phyloP scores from a whole-genome alignment of 1,140 invertebrate species.

The Coenobita brevimanus region DNA sequence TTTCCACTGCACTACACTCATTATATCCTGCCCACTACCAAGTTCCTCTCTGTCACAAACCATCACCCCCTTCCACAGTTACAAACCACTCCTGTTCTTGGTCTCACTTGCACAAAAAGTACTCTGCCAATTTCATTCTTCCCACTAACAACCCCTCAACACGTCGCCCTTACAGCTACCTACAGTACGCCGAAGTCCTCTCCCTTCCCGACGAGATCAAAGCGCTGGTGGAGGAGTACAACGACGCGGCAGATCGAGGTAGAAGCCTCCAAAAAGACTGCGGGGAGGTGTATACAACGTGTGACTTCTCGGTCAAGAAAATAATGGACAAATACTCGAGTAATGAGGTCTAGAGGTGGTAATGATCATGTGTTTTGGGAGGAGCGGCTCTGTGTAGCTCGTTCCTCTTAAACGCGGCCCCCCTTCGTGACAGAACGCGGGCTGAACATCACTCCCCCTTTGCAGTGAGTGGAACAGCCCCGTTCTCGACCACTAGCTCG shows the following conservation, averaged over 20 bases:
- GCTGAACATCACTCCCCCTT: not conserved
- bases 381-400: no score
- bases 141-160: not conserved
- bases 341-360: constrained; percentile 55
- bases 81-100: no score
- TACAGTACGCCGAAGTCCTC: constrained; percentile 70
- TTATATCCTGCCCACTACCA: no score
- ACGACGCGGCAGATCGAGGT: constrained; percentile 71
- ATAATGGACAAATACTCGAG: constrained; percentile 70
- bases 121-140: no score
- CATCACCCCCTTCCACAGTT: no score
- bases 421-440: not conserved
- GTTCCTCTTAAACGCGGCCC: not conserved
- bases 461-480: not conserved
- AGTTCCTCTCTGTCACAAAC: no score
- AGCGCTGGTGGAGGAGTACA: constrained; percentile 70
- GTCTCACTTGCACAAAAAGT: no score
- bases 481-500: constrained; percentile 42
- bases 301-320: constrained; percentile 71
- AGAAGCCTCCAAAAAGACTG: constrained; percentile 70
- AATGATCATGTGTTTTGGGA: not conserved
- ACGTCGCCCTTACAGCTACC: constrained; percentile 67
- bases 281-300: constrained; percentile 69
- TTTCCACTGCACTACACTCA: no score
- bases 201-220: constrained; percentile 70